A percentile compares a stretch with the other conserved stretches of the same genome.
phyloP scores from a whole-genome alignment of 1,140 invertebrate species.

The Nixonia krombeini region DNA sequence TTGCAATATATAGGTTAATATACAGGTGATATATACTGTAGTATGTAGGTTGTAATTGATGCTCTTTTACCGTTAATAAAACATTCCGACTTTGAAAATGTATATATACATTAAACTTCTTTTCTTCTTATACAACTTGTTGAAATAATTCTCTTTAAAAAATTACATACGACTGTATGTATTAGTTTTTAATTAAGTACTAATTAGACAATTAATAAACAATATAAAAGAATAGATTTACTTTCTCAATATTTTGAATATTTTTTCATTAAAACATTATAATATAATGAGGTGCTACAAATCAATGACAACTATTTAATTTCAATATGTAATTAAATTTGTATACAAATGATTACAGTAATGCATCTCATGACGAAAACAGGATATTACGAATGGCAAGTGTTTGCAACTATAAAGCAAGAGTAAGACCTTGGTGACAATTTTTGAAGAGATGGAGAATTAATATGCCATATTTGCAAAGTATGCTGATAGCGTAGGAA shows the following conservation, averaged over 20 bases:
- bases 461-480: not conserved
- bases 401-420: constrained; percentile 20
- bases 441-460: constrained; percentile 8
- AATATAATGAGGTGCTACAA: no score
- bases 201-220: no score
- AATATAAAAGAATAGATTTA: no score
- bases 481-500: not conserved
- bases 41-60: not conserved
- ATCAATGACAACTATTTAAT: no score
- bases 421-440: constrained; percentile 18
- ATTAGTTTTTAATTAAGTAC: no score
- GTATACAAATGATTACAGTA: not conserved
- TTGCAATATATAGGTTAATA: no score
- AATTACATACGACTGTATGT: no score
- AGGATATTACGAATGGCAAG: constrained; percentile 24
- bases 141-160: no score
- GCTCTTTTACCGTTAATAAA: not conserved
- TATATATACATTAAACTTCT: not conserved
- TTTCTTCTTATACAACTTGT: no score
- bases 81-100: not conserved
- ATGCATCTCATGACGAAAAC: constrained; percentile 7
- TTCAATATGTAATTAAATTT: not conserved
- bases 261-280: no score
- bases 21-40: no score
- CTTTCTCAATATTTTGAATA: no score